Percentiles rank a stretch among this genome's conserved stretches.
These are phyloP conservation scores for Cephus sareptanus DNA, from an alignment of 2,888 invertebrate species.

Conservation along the genomic window DNA sequence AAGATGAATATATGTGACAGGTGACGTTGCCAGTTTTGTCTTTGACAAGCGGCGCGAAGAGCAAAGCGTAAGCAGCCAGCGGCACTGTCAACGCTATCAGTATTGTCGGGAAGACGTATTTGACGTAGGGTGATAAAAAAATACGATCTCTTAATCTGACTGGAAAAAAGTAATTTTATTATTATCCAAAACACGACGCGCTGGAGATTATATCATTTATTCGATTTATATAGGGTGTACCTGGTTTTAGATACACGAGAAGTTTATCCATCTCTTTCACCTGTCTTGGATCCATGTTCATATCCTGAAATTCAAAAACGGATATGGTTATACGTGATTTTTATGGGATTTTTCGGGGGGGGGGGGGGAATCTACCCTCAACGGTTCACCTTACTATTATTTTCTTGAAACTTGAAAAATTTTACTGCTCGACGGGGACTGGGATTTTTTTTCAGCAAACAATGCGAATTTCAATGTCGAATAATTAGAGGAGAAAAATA, in stretches of 20 bases:
- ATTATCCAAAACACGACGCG: too few species aligned
- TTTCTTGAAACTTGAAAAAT: too few species aligned
- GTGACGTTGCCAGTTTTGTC: conserved; percentile 15
- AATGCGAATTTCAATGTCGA: too few species aligned
- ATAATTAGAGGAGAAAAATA: too few species aligned
- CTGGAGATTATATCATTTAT: neutral
- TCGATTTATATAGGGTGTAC: neutral
- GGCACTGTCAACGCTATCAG: conserved; percentile 27
- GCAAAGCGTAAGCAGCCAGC: conserved; percentile 25
- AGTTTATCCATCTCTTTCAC: conserved; percentile 2
- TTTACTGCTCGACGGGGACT: too few species aligned
- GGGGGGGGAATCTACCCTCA: too few species aligned
- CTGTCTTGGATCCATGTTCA: too few species aligned
- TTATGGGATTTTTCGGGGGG: too few species aligned
- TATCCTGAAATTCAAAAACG: too few species aligned
- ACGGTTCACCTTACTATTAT: too few species aligned
- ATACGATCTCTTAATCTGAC: conserved; percentile 31
- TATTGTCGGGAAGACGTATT: conserved; percentile 35
- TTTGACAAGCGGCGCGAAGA: conserved; percentile 24
- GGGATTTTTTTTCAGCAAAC: too few species aligned
- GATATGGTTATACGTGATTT: too few species aligned
- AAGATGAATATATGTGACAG: conserved; percentile 36
- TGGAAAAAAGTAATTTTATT: conserved; percentile 3
- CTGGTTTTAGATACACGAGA: neutral
- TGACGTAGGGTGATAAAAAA: conserved; percentile 31